Evolutionary conservation across 2,888 invertebrate species (phyloP).

Genomic region (Zygogramma bicolorata): DNA sequence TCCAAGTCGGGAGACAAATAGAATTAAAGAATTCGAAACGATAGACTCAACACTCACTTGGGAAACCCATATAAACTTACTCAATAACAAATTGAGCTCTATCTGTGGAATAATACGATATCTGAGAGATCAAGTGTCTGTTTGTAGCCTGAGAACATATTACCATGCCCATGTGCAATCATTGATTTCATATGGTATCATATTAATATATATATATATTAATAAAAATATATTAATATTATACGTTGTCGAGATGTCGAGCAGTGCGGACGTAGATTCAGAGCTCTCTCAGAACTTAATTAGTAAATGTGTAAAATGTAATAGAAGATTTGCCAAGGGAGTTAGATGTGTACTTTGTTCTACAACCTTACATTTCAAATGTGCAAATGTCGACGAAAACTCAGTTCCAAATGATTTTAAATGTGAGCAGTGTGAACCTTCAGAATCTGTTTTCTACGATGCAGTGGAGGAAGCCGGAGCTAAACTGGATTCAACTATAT

Average conservation of each 20-base stretch:
- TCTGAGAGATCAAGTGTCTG: too few species aligned
- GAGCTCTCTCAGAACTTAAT: background rate
- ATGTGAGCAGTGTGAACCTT: background rate
- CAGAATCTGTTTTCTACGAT: background rate
- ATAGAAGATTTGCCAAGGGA: background rate
- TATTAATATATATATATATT: too few species aligned
- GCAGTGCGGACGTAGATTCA: background rate
- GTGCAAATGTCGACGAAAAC: background rate
- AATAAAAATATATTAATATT: too few species aligned
- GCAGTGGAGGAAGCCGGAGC: background rate
- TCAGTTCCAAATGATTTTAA: background rate
- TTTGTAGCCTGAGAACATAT: too few species aligned
- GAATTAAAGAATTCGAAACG: too few species aligned
- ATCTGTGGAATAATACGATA: too few species aligned
- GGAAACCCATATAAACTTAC: too few species aligned
- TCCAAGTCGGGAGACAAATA: too few species aligned
- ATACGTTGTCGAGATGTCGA: background rate
- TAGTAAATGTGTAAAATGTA: background rate
- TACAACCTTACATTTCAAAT: background rate
- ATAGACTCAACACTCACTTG: too few species aligned
- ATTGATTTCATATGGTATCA: too few species aligned
- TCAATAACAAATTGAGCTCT: too few species aligned
- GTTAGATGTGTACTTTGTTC: background rate
- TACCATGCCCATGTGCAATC: too few species aligned
- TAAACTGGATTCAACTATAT: background rate